phyloP scores from a whole-genome alignment of 2,888 invertebrate genomes.

The Drosophila putrida region DNA sequence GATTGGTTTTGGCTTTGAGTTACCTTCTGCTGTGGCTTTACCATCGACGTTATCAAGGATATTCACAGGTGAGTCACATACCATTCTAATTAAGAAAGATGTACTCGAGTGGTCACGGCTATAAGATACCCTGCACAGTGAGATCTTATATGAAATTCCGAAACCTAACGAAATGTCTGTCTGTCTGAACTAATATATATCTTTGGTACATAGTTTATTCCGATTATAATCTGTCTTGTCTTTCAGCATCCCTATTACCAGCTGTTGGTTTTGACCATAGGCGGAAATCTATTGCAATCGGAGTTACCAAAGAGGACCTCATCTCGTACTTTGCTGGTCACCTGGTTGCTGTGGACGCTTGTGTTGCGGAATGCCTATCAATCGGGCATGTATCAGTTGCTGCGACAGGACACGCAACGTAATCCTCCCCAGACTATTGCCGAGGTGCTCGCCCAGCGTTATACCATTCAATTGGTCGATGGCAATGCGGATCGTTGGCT shows the following conservation, averaged over 20 bases:
- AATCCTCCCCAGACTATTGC: conserved; percentile 74
- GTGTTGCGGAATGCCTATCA: conserved; percentile 81
- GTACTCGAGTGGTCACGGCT: too few relatives aligned
- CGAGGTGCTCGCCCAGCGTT: conserved; percentile 64
- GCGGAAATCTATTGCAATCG: conserved; percentile 48
- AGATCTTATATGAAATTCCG: too few relatives aligned
- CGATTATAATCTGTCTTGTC: too few relatives aligned
- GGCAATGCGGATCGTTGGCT: conserved; percentile 62
- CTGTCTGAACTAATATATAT: too few relatives aligned
- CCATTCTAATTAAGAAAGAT: too few relatives aligned
- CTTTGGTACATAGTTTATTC: too few relatives aligned
- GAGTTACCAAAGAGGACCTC: conserved; percentile 64
- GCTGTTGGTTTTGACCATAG: conserved; percentile 58
- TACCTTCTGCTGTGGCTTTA: conserved; percentile 36
- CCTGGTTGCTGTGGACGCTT: conserved; percentile 73
- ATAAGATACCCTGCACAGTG: too few relatives aligned
- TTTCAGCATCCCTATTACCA: conserved; percentile 61
- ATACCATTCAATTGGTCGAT: conserved; percentile 60
- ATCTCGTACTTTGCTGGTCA: conserved; percentile 66
- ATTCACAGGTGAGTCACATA: conserved; percentile 5
- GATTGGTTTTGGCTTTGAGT: conserved; percentile 49
- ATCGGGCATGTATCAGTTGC: conserved; percentile 76
- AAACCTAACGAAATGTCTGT: too few relatives aligned
- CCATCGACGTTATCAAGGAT: conserved; percentile 11
- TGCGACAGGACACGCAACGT: conserved; percentile 69